A percentile compares a stretch with the other conserved stretches of the same genome.
Evolutionary conservation across 2,113 vertebrate species (phyloP).

Genomic region (Delphinus delphis): DNA sequence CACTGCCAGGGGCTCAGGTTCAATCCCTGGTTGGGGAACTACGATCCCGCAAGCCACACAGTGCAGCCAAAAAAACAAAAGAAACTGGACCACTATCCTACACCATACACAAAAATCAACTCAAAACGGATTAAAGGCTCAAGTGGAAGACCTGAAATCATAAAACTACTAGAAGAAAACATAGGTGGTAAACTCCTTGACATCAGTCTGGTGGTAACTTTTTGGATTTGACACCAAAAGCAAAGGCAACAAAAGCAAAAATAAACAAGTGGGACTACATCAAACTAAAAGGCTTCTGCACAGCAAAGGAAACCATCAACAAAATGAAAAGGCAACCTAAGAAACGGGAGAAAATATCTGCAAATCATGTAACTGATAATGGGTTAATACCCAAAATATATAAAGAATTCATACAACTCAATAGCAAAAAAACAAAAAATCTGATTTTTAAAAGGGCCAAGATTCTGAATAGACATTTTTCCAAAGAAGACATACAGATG

Average conservation of each 20-base stretch:
- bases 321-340: not conserved
- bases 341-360: not conserved
- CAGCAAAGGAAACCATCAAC: not conserved
- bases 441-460: not conserved
- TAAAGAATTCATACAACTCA: not conserved
- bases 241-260: not conserved
- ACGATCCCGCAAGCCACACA: not conserved
- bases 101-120: not conserved
- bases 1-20: not conserved
- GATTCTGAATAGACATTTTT: not conserved
- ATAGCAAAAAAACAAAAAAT: not conserved
- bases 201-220: not conserved
- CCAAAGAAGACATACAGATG: not conserved
- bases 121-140: not conserved
- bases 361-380: not conserved
- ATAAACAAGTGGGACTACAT: not conserved
- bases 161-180: not conserved
- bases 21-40: not conserved
- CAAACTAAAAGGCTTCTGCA: not conserved
- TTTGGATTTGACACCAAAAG: not conserved
- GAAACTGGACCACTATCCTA: not conserved
- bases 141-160: not conserved
- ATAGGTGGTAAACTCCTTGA: not conserved
- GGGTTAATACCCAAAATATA: not conserved
- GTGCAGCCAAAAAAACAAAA: not conserved